Conservation (phyloP, 2,797 vertebrate genomes). For the Sebastes nivosus region DNA sequence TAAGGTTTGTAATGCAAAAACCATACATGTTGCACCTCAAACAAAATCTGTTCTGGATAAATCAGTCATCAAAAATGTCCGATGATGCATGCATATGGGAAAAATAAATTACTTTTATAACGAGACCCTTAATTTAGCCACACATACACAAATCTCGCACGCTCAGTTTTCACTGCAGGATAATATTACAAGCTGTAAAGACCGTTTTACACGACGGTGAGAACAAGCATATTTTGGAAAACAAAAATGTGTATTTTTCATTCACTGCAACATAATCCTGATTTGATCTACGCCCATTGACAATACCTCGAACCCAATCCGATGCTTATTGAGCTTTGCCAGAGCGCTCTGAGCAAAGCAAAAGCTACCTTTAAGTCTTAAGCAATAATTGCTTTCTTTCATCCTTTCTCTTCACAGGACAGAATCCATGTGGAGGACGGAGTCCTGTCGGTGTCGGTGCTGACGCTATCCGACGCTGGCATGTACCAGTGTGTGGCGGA, state of each 20-base stretch:
- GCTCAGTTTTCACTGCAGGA: neutral
- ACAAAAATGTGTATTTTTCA: slow-evolving; percentile 23
- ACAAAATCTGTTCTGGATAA: neutral
- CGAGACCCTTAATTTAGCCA: neutral
- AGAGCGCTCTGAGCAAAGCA: slow-evolving; percentile 34
- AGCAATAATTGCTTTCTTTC: slow-evolving; percentile 61
- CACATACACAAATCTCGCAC: neutral
- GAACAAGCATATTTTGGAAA: slow-evolving; percentile 8
- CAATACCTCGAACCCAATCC: slow-evolving; percentile 31
- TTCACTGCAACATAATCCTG: slow-evolving; percentile 29
- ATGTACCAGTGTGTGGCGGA: slow-evolving; percentile 97
- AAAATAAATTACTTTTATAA: neutral
- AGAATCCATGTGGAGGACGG: slow-evolving; percentile 93
- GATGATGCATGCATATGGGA: neutral
- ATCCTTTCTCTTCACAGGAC: slow-evolving; percentile 82
- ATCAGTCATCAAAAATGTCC: neutral
- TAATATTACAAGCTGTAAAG: neutral
- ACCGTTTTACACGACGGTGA: neutral
- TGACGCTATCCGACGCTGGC: slow-evolving; percentile 92
- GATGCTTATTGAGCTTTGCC: slow-evolving; percentile 36
- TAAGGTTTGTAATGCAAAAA: neutral
- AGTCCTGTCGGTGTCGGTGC: slow-evolving; percentile 87
- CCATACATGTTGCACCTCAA: neutral
- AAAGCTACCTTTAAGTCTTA: slow-evolving; percentile 42
- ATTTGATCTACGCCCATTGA: slow-evolving; percentile 48